Percentiles rank a stretch among this genome's conserved stretches.
Conservation (phyloP, 1,140 invertebrate species). For the Galleria mellonella region DNA sequence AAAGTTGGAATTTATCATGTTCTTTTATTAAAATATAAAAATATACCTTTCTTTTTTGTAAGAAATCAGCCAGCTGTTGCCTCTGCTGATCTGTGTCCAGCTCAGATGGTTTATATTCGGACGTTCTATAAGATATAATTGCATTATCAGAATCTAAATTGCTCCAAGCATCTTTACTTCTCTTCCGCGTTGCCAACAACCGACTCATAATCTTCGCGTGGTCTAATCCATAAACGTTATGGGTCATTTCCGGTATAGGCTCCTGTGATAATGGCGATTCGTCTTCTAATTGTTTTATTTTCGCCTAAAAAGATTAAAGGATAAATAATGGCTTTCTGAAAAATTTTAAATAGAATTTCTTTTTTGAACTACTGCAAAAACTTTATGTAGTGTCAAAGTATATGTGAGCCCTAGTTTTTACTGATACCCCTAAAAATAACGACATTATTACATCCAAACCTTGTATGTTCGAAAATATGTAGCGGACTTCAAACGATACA, state of each 20-base stretch:
- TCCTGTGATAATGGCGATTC: conserved; percentile 42
- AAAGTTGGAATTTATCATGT: too few species aligned
- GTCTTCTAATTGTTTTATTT: conserved; percentile 66
- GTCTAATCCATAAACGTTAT: conserved; percentile 82
- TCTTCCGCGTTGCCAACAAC: conserved; percentile 66
- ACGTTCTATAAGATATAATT: conserved; percentile 43
- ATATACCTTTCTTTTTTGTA: conserved; percentile 55
- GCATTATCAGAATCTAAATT: conserved; percentile 23
- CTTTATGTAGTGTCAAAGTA: too few species aligned
- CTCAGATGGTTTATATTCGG: conserved; percentile 7
- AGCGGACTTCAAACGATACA: too few species aligned
- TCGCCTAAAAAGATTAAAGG: conserved; percentile 39
- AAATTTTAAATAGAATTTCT: background rate
- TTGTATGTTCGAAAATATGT: too few species aligned
- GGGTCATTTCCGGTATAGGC: conserved; percentile 77
- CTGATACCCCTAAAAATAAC: too few species aligned
- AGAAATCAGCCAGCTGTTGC: conserved; percentile 52
- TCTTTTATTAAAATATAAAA: too few species aligned
- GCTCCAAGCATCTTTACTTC: conserved; percentile 71
- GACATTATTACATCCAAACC: too few species aligned
- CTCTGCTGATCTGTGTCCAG: conserved; percentile 35
- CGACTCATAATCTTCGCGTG: conserved; percentile 78
- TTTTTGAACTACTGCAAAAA: too few species aligned
- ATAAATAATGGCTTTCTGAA: background rate
- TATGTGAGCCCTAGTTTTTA: too few species aligned